phyloP scores from a whole-genome alignment of 2,797 vertebrate species.

The Cryptoprocta ferox region DNA sequence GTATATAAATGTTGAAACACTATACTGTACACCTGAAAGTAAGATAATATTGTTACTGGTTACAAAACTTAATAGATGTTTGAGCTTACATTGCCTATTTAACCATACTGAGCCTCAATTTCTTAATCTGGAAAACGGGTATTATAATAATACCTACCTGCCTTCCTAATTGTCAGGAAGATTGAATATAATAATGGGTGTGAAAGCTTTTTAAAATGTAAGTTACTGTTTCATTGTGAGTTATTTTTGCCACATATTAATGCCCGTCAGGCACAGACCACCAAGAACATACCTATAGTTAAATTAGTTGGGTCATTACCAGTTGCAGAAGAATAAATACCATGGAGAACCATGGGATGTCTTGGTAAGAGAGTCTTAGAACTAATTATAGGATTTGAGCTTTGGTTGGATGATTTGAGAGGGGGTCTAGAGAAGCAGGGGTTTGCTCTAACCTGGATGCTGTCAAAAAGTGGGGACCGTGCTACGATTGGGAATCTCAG shows the following conservation, averaged over 20 bases:
- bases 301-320: neutral
- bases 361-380: neutral
- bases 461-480: neutral
- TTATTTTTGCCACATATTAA: slow-evolving; percentile 1
- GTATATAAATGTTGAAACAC: too few relatives aligned
- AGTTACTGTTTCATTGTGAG: neutral
- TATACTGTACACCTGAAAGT: too few relatives aligned
- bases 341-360: neutral
- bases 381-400: neutral
- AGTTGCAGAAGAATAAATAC: neutral
- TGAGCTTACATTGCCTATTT: neutral
- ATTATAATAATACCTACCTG: neutral
- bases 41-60: neutral
- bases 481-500: neutral
- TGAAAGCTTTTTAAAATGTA: neutral
- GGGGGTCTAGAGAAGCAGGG: neutral
- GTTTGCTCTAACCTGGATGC: neutral
- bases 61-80: neutral
- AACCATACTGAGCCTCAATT: neutral
- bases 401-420: neutral
- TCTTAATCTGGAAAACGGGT: slow-evolving; percentile 37
- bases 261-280: neutral
- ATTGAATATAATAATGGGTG: neutral
- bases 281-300: neutral
- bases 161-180: neutral